These are phyloP conservation scores for Phyllotreta cruciferae DNA, from an alignment of 2,888 invertebrate genomes.

Conservation along the genomic window DNA sequence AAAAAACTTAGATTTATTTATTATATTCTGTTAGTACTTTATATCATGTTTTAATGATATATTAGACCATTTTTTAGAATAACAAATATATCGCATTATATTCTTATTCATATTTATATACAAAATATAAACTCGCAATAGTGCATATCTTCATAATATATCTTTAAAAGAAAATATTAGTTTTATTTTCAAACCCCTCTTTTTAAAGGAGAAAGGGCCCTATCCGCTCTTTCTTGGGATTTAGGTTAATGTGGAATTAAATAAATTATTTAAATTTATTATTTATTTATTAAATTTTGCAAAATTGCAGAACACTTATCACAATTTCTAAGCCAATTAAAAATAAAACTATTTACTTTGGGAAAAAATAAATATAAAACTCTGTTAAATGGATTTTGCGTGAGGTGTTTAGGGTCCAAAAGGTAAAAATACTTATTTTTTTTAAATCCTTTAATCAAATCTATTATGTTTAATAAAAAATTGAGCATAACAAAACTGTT, in stretches of 20 bases:
- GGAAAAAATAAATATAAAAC: too few relatives aligned
- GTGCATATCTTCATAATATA: constrained; percentile 32
- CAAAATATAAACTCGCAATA: constrained; percentile 30
- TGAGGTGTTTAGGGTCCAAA: not conserved
- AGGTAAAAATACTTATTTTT: not conserved
- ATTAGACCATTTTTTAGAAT: constrained; percentile 28
- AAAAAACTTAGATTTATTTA: constrained; percentile 40
- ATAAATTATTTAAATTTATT: too few relatives aligned
- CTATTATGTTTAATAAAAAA: constrained; percentile 17
- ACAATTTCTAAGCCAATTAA: too few relatives aligned
- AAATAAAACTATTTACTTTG: too few relatives aligned
- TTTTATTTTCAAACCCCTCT: too few relatives aligned
- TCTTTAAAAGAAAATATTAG: constrained; percentile 2
- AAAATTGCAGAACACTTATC: too few relatives aligned
- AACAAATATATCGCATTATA: constrained; percentile 31
- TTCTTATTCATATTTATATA: constrained; percentile 30
- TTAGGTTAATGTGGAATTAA: too few relatives aligned
- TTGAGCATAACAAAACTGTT: constrained; percentile 16
- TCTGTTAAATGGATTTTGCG: too few relatives aligned
- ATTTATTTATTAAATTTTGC: too few relatives aligned
- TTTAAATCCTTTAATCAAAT: constrained; percentile 3
- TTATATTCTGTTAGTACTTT: constrained; percentile 40
- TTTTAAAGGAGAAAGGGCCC: too few relatives aligned
- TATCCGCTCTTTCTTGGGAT: too few relatives aligned
- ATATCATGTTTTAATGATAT: constrained; percentile 43